These are phyloP conservation scores for Chionodraco myersi DNA, from an alignment of 2,113 vertebrate species.

Conservation along the genomic window DNA sequence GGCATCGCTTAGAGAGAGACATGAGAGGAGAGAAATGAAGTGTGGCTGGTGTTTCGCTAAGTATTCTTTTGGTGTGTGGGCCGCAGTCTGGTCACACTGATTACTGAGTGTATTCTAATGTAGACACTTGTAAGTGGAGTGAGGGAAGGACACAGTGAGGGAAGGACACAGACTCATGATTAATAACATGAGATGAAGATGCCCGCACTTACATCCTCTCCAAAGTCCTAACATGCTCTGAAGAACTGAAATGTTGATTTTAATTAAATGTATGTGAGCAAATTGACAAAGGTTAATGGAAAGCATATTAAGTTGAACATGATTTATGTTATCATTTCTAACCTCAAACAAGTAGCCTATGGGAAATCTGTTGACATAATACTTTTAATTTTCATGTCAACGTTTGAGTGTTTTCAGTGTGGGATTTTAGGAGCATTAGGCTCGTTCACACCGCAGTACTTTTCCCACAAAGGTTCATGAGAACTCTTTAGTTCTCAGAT, in stretches of 20 bases:
- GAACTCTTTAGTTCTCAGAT: too few species aligned
- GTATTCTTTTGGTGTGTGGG: slow-evolving; percentile 20
- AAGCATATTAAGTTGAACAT: too few species aligned
- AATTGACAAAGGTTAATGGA: too few species aligned
- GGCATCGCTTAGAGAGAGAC: slow-evolving; percentile 5
- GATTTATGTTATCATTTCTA: too few species aligned
- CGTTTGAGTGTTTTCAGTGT: too few species aligned
- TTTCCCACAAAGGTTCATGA: too few species aligned
- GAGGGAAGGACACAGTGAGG: slow-evolving; percentile 20
- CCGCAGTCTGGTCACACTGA: slow-evolving; percentile 28
- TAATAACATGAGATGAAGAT: slow-evolving; percentile 12
- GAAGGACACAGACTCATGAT: slow-evolving; percentile 4
- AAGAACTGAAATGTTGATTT: background rate
- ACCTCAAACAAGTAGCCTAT: too few species aligned
- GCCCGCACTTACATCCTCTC: slow-evolving; percentile 1
- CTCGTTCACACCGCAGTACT: too few species aligned
- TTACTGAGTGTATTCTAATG: slow-evolving; percentile 11
- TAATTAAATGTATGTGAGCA: too few species aligned
- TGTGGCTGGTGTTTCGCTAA: background rate
- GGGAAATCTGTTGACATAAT: too few species aligned
- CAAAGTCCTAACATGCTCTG: background rate
- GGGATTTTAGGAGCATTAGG: too few species aligned
- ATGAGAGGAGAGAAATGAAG: slow-evolving; percentile 16
- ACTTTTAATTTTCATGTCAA: too few species aligned
- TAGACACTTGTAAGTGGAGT: background rate